Conservation (phyloP, 2,888 invertebrate genomes). For the Acleris sparsana region DNA sequence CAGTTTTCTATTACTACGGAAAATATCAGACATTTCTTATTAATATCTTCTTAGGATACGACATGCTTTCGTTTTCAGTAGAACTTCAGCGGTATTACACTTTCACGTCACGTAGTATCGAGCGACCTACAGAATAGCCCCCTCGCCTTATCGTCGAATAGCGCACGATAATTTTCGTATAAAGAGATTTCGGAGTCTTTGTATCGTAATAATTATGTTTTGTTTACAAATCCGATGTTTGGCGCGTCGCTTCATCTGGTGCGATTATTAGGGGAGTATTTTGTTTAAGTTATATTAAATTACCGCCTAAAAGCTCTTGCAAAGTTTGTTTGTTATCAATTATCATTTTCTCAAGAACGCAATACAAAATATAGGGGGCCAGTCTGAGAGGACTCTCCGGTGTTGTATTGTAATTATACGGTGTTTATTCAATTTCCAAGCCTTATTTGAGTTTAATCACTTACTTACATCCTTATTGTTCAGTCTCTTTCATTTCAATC, state of each 20-base stretch:
- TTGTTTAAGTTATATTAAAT: not conserved
- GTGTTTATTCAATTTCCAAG: too few species aligned
- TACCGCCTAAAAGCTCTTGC: too few species aligned
- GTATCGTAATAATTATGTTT: constrained; percentile 34
- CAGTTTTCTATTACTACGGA: constrained; percentile 22
- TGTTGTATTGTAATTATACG: too few species aligned
- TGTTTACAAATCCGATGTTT: constrained; percentile 30
- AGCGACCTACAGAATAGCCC: constrained; percentile 51
- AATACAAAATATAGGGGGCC: too few species aligned
- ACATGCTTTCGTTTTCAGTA: not conserved
- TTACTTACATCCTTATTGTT: too few species aligned
- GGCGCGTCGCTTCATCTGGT: constrained; percentile 7
- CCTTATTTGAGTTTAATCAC: too few species aligned
- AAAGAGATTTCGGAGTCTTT: constrained; percentile 31
- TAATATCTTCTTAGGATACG: constrained; percentile 18
- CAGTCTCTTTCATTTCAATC: too few species aligned
- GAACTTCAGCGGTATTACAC: constrained; percentile 23
- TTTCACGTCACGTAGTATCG: constrained; percentile 70
- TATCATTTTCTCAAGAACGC: too few species aligned
- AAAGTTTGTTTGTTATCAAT: too few species aligned
- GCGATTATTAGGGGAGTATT: not conserved
- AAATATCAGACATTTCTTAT: constrained; percentile 24
- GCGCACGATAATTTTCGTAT: constrained; percentile 45
- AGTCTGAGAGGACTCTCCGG: too few species aligned
- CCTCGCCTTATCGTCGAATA: constrained; percentile 48